Evolutionary conservation across 92 coral and sea anemone species (phyloP).

Genomic region (Umimayanthus kanabou): DNA sequence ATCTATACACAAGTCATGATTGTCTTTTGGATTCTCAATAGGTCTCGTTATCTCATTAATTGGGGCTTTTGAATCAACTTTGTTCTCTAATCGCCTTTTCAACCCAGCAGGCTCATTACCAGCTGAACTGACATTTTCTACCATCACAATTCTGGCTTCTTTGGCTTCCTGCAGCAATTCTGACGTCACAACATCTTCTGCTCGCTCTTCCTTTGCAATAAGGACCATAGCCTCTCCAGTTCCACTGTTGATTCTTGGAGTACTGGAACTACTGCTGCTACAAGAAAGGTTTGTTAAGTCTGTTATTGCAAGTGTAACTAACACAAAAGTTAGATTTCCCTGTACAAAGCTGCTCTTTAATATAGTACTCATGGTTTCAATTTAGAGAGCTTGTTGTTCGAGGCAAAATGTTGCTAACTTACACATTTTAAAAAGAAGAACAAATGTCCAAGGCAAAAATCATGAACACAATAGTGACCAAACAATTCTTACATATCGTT

Average conservation of each 20-base stretch:
- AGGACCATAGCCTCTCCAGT: conserved; percentile 70
- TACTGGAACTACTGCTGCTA: neutral
- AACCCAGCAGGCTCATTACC: conserved; percentile 30
- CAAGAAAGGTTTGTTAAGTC: neutral
- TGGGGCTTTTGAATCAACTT: neutral
- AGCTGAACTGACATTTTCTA: conserved; percentile 72
- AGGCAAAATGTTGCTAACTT: too few relatives aligned
- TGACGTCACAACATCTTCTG: conserved; percentile 75
- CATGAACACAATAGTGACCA: too few relatives aligned
- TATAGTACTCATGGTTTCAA: neutral
- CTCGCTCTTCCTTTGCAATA: conserved; percentile 85
- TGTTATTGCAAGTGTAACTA: neutral
- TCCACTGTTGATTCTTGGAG: neutral
- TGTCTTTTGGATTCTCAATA: conserved; percentile 28
- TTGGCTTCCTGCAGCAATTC: conserved; percentile 67
- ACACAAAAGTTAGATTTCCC: neutral
- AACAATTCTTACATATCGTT: neutral
- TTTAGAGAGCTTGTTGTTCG: neutral
- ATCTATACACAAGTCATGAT: neutral
- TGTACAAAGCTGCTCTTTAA: neutral
- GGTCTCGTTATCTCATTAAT: neutral
- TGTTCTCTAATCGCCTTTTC: conserved; percentile 5
- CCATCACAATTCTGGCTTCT: conserved; percentile 75
- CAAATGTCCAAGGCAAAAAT: too few relatives aligned
- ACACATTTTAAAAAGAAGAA: too few relatives aligned